Conservation (phyloP, 2,888 invertebrate species). For the Thysanoteuthis rhombus region DNA sequence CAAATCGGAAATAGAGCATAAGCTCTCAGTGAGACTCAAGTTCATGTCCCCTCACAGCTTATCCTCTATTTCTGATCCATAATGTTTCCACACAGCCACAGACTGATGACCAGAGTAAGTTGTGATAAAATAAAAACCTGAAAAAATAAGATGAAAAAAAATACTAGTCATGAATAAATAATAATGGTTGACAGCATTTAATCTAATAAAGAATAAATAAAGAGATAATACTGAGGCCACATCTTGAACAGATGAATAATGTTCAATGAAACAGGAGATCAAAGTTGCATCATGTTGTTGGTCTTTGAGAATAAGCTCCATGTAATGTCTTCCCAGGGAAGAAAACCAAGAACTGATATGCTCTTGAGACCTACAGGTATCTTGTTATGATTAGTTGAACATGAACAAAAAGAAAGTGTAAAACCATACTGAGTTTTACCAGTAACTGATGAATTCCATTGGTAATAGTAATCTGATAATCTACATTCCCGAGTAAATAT, state of each 20-base stretch:
- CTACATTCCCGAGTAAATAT: neutral
- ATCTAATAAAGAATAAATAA: too few species aligned
- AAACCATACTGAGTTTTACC: neutral
- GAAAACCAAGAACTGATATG: neutral
- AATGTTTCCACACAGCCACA: too few species aligned
- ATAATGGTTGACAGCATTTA: too few species aligned
- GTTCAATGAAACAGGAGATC: neutral
- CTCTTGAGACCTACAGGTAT: neutral
- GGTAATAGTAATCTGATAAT: neutral
- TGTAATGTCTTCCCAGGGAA: neutral
- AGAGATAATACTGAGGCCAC: too few species aligned
- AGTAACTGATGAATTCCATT: neutral
- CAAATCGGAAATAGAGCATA: too few species aligned
- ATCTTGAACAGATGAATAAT: neutral
- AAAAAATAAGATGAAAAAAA: too few species aligned
- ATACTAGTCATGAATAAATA: too few species aligned
- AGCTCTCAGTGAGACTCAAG: too few species aligned
- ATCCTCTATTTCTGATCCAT: too few species aligned
- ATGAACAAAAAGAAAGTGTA: neutral
- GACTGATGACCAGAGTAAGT: too few species aligned
- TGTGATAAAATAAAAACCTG: too few species aligned
- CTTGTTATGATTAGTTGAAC: neutral
- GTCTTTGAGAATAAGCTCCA: neutral
- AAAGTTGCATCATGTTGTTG: neutral
- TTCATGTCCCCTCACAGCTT: too few species aligned